Evolutionary conservation across 2,888 invertebrate genomes (phyloP), one percentile per base, ranked within the genome.

Genomic region (Lycia hirtaria): DNA sequence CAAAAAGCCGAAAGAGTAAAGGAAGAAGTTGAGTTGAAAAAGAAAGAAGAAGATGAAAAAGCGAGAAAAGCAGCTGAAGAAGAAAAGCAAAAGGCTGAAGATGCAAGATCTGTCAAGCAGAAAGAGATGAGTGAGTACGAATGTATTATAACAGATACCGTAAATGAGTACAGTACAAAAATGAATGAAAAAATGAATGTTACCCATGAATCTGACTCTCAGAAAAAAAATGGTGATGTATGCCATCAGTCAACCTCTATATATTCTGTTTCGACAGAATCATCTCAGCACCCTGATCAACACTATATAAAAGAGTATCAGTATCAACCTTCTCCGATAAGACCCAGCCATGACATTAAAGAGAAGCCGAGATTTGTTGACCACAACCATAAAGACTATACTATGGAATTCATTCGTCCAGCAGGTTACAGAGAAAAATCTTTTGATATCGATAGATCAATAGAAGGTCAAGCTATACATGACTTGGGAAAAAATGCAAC

Each of bases 401-500:
- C 82, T 0, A 74, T 79, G 72, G 87, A 85, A 35, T 85, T 87
- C 51, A 73, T 70, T n/a, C 72, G 78, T 30, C 87, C 87, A 3
- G 69, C 85, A 1, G 72, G 73, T 0, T 85, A 85, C 43, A 73
- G 74, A 62, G 83, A 85, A 61, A 80, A 66, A 51, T 69, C 74
- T 19, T 79, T 75, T 30, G 81, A 81, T 33, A 19, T 61, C n/a
- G 69, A 72, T 33, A 71, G 52, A 56, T 54, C 54, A 52, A 38
- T 41, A 26, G 70, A 71, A 30, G 65, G 54, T 20, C 62, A 67
- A n/a, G 14, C 50, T n/a, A 38, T 44, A 14, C 44, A 55, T 49
- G 56, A 60, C 10, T 35, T 72, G 9, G 73, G 75, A 0, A 75
- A 68, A 58, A 76, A 62, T 47, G 67, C 73, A 1, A 69, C 74